Base-by-base conservation (phyloP, 2,888 invertebrate species). In the Drosophila colorata region DNA sequence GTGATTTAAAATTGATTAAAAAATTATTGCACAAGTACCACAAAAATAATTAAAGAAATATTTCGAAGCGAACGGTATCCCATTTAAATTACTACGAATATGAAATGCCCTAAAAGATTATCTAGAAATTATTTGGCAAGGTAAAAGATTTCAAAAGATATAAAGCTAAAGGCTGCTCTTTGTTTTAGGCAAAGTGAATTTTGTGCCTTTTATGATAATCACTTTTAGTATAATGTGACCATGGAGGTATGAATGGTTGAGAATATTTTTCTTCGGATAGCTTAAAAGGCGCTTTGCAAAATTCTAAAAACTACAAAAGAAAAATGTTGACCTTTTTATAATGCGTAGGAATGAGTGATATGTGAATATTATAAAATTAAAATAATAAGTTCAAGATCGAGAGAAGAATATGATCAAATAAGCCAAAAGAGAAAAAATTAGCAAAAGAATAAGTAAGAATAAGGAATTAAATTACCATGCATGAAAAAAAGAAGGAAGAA, bases 1-100 rank as follows among this genome's bases (percentile, higher is more conserved):
- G 37, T 18, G 70, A 40, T 58, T 23, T 40, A 20, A 66, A 66
- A 63, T 72, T 71, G 66, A 65, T 72, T 56, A 46, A 67, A 56
- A 44, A 51, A 31, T 49, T 49, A 63, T 78, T 78, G 41, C 78
- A 53, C 52, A 59, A 71, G 9, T 52, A 20, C 40, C 43, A 40
- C 18, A 61, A 43, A 40, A 23, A 31, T 40, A 33, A 43, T 14
- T 43, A 61, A 37, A 47, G 31, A 38, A 51, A 61, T 47, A 35
- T 51, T 25, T 33, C 46, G 44, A 46, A 40, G 20, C n/a, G 13
- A 18, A 43, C 6, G 0, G 0, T 3, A 31, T 6, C 2, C 4
- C 28, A 33, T 33, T 28, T 7, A n/a, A 23, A 18, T 8, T 6
- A n/a, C 13, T 4, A 13, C 53, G 57, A 51, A 58, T 16, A 4